Evolutionary conservation across 2,888 invertebrate genomes (phyloP).

Genomic region (Acanthosepion pharaonis): DNA sequence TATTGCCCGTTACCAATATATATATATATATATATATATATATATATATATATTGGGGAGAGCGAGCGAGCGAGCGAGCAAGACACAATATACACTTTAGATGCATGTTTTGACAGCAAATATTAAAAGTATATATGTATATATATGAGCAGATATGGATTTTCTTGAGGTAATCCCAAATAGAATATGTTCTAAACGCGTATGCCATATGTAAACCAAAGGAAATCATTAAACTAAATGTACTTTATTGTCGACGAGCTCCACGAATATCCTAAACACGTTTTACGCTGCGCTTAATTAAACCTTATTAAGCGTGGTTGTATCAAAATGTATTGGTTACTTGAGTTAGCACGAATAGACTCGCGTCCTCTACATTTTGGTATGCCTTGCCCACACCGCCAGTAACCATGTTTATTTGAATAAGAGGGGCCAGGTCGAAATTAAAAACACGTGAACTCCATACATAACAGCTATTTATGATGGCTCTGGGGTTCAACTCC

Average conservation of each 20-base stretch:
- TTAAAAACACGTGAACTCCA: slow-evolving; percentile 33
- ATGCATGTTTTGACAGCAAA: too few species aligned
- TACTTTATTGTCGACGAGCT: not conserved
- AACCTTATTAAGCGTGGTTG: not conserved
- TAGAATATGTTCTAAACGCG: not conserved
- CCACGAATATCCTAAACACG: not conserved
- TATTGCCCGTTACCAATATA: too few species aligned
- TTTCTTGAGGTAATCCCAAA: not conserved
- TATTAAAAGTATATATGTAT: not conserved
- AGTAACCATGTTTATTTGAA: not conserved
- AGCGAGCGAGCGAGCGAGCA: too few species aligned
- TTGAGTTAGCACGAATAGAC: not conserved
- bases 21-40: too few species aligned
- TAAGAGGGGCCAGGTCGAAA: not conserved
- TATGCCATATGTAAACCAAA: not conserved
- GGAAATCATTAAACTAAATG: not conserved
- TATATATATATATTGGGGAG: too few species aligned
- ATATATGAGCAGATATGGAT: not conserved
- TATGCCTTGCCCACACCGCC: not conserved
- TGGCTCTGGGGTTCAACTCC: slow-evolving; percentile 33
- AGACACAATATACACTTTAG: too few species aligned
- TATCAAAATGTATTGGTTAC: slow-evolving; percentile 33
- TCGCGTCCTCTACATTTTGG: not conserved
- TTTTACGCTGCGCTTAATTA: slow-evolving; percentile 33
- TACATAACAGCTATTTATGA: slow-evolving; percentile 20